phyloP scores from a whole-genome alignment of 2,113 vertebrate species.

The Nyctibius bracteatus region DNA sequence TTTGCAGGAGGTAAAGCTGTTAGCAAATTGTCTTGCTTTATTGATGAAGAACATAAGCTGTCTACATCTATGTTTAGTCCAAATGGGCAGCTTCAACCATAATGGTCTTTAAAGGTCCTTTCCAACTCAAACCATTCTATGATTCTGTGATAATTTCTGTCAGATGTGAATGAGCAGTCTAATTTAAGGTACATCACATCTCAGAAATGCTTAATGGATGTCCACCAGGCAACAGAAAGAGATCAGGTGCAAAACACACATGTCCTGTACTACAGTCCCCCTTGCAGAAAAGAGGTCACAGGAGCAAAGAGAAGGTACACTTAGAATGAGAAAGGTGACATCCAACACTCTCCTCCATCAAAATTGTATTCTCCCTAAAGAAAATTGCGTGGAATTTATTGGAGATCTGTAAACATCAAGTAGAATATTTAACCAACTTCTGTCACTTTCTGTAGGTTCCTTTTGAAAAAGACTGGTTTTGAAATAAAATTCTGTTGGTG shows the following conservation, averaged over 20 bases:
- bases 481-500: background rate
- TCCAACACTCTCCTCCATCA: background rate
- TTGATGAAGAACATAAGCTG: background rate
- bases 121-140: background rate
- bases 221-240: background rate
- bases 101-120: background rate
- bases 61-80: background rate
- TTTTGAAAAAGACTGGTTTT: background rate
- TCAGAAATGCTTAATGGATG: background rate
- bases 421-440: background rate
- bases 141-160: background rate
- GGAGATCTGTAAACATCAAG: background rate
- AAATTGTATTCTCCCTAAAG: background rate
- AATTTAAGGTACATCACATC: background rate
- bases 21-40: background rate
- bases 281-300: background rate
- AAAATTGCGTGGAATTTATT: background rate
- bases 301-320: background rate
- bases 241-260: rapidly evolving
- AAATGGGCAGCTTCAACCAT: background rate
- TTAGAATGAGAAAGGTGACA: background rate
- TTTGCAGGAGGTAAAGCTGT: background rate
- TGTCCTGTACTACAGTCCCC: background rate
- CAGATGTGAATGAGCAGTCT: background rate
- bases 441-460: background rate